Base-by-base conservation (phyloP, 1,140 invertebrate genomes). In the Pseudoatta argentina region DNA sequence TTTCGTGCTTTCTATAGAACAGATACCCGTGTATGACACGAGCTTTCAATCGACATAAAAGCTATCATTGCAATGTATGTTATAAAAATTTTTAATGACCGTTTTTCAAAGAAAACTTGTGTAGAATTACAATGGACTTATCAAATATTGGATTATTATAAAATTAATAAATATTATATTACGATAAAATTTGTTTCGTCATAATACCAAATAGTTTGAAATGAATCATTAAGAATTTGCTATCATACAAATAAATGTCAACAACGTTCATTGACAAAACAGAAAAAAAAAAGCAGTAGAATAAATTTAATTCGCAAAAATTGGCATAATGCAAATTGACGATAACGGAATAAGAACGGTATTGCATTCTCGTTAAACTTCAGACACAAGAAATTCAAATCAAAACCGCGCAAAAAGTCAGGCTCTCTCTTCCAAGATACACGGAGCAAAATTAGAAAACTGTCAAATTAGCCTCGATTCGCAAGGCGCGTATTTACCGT, bases 381-480 rank as follows among this genome's bases (percentile, higher is more conserved):
- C 55, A 18, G 7, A 3, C 18, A 39, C 67, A 55, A 57, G 12
- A 24, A 48, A 18, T 57, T 82, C 51, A 71, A 71, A 81, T 44
- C 71, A 71, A 82, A 44, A 34, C 51, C 16, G 55, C 39, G 7
- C 34, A 59, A 82, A 82, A 55, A 73, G 21, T 10, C 27, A 39
- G 44, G 21, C 18, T 24, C 14, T 57, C 14, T 71, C 24, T 59
- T 59, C 27, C 53, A 44, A 63, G 14, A 8, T 4, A 44, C 14
- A 39, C 51, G 30, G 10, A n/a, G 34, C 10, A 51, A 82, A 73
- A 82, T 82, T 82, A 82, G 67, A 82, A 82, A 82, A 82, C 21
- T 48, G 79, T 73, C 24, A 59, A 82, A 82, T 82, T 71, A 82
- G 67, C 8, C 48, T 18, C 51, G 82, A 86, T 87, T 63, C 72